Evolutionary conservation across 2,797 vertebrate genomes (phyloP), one percentile per base, ranked within the genome.

Genomic region (Percopsis omiscomaycus): DNA sequence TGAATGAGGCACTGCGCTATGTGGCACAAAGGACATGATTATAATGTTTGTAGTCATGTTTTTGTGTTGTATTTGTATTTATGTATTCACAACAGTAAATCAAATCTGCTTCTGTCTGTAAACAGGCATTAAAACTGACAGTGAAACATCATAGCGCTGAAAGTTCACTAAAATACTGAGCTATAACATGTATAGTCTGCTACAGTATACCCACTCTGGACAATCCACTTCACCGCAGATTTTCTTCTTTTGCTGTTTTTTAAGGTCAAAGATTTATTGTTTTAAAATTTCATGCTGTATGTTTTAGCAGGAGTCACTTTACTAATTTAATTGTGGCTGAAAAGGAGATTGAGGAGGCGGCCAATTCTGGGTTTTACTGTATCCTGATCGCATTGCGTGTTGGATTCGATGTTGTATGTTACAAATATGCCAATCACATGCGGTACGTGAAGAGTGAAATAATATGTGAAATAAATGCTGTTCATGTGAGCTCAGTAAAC

Each of bases 1-100:
- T 65, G 81, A 82, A 75, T 83, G 78, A 78, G 74, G 64, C 78
- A 84, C 79, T 78, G 70, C 75, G 81, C 61, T 59, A 66, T 80
- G 68, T 85, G 75, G 71, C 69, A 55, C 27, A 45, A 63, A 52
- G 53, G 62, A 78, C 71, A 64, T 73, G 81, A 81, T 68, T 64
- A 68, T 64, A 77, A 70, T 82, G 46, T 44, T 22, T 50, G n/a
- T 5, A 16, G 14, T 9, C 16, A 9, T 22, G n/a, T n/a, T 50
- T 4, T 50, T 4, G n/a, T 15, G 5, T n/a, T 42, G 42, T 55
- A 32, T 42, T 4, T 48, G 12, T 48, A n/a, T 48, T 12, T 13
- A 48, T 48, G n/a, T 48, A 48, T 48, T 13, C n/a, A 48, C 3
- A 48, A 48, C 47, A 48, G 47, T 48, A 48, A 4, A 48, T 13